Conservation (phyloP, 2,113 vertebrate species). For the Enhydra lutris region DNA sequence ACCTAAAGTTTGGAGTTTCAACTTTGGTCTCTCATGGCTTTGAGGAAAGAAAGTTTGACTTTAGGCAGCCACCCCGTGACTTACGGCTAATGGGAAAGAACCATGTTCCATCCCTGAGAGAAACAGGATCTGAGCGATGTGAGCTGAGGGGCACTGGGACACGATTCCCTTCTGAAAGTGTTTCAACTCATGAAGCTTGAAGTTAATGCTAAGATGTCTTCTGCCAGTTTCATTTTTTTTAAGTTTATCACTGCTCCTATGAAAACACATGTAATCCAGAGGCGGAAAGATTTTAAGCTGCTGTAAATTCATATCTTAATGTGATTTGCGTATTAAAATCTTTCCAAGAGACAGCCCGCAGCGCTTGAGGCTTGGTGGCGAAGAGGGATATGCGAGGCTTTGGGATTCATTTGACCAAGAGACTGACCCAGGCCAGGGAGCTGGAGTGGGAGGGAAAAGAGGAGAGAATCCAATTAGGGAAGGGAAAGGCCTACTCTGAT, state of each 20-base stretch:
- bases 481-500: background rate
- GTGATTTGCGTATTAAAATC: background rate
- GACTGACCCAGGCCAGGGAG: background rate
- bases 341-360: background rate
- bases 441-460: background rate
- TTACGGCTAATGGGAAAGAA: background rate
- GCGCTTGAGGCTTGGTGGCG: no score
- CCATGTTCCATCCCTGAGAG: background rate
- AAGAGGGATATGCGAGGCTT: rapidly evolving
- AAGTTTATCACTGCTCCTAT: background rate
- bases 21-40: background rate
- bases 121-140: background rate
- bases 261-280: background rate
- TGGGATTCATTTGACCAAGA: background rate
- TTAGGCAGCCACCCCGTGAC: background rate
- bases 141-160: background rate
- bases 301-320: constrained; percentile 21
- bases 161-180: background rate
- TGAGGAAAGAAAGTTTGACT: background rate
- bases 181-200: background rate
- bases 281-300: background rate
- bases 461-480: background rate
- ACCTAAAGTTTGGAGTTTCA: background rate
- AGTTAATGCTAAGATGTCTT: background rate
- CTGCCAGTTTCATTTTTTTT: background rate